These are phyloP conservation scores for Cirrhinus molitorella DNA, from an alignment of 2,797 vertebrate genomes.

Conservation along the genomic window DNA sequence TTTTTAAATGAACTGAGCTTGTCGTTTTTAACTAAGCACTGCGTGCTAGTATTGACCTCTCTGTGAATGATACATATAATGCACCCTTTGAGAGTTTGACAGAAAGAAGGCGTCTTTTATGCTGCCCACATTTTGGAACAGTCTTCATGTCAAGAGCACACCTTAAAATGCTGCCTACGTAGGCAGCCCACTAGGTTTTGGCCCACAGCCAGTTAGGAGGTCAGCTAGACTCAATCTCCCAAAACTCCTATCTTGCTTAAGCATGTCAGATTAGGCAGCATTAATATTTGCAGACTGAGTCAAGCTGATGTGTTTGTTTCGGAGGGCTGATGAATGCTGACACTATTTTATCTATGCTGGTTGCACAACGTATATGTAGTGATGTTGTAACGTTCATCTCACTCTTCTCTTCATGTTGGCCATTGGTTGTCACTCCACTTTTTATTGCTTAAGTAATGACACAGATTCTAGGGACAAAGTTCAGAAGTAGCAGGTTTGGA, in stretches of 20 bases:
- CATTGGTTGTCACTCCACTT: background rate
- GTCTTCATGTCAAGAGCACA: slow-evolving; percentile 13
- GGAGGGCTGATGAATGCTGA: background rate
- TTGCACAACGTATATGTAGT: slow-evolving; percentile 6
- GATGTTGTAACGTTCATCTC: background rate
- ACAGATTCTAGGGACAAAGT: background rate
- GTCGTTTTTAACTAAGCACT: background rate
- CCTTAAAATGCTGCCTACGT: slow-evolving; percentile 14
- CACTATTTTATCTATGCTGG: background rate
- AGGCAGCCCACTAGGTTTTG: slow-evolving; percentile 20
- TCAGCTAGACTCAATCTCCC: background rate
- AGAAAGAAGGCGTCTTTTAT: background rate
- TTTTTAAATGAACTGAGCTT: background rate
- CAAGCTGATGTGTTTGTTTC: slow-evolving; percentile 25
- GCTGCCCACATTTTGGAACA: slow-evolving; percentile 18
- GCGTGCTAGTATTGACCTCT: background rate
- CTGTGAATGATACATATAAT: background rate
- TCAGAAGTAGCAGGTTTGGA: background rate
- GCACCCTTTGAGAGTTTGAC: background rate
- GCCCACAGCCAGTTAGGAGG: background rate
- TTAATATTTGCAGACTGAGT: slow-evolving; percentile 22
- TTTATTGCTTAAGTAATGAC: background rate
- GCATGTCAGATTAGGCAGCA: background rate
- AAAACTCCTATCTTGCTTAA: slow-evolving; percentile 3
- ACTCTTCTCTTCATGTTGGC: background rate